Base-by-base conservation (phyloP, 2,888 invertebrate genomes). In the Ectemnius continuus region DNA sequence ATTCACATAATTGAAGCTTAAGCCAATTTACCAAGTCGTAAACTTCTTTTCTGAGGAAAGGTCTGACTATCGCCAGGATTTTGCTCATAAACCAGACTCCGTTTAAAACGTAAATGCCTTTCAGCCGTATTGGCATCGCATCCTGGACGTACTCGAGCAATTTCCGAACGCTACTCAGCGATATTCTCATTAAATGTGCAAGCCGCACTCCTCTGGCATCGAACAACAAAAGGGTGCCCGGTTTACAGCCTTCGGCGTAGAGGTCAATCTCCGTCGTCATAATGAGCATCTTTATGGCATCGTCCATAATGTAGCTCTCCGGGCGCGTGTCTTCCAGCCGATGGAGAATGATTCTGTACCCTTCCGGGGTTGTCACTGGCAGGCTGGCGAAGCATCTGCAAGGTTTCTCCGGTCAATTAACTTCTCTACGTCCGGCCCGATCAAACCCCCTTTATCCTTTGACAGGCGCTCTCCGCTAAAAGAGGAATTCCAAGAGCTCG, bases 111-210 rank as follows among this genome's bases (percentile, higher is more conserved):
- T 95, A 94, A 67, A 95, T 94, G 0, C 92, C 93, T 79, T 93
- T 93, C 88, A 95, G 92, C 70, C 94, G 92, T 2, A 94, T 92
- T 0, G 95, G 95, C 88, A 94, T 88, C 16, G 93, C 95, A 83
- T 95, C 95, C 87, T 95, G 95, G 2, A 95, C 88, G 88, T 94
- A 95, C 73, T 92, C 92, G 91, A 95, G 94, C 88, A 94, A 94
- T 85, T 93, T 93, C 56, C 93, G 92, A 0, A 95, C 88, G 0
- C 93, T 91, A 64, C 92, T 91, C 69, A 94, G 89, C 73, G 93
- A 93, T 16, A 94, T 90, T 82, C 93, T 90, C 2, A 93, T 92
- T 14, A 95, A 86, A 86, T 95, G 94, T 0, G 93, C 92, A 23
- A 94, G 88, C 73, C 92, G 92, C 0, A 94, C 94, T 0, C 94